Evolutionary conservation across 2,113 vertebrate species (phyloP).

Genomic region (Rhinoptilus africanus): DNA sequence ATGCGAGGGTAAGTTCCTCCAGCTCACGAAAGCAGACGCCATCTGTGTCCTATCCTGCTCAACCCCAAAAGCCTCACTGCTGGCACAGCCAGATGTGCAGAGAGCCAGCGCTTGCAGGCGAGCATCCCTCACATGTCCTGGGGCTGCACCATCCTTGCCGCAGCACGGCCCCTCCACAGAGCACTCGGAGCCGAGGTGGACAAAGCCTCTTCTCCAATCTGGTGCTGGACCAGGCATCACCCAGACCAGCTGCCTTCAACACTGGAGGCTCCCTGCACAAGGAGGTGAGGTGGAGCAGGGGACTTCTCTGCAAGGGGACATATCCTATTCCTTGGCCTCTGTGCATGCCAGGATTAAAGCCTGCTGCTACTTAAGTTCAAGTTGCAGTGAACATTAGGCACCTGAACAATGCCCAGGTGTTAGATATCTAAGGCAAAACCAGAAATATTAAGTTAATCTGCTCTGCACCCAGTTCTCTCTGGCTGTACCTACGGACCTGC

Average conservation of each 20-base stretch:
- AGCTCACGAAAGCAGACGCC: not conserved
- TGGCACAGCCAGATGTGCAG: not conserved
- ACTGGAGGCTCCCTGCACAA: accelerated
- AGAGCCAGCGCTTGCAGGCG: not conserved
- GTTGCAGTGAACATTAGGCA: not conserved
- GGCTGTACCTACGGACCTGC: not conserved
- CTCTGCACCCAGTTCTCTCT: not conserved
- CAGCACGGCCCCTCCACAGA: not conserved
- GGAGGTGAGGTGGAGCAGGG: not conserved
- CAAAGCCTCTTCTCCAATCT: not conserved
- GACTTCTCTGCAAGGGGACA: not conserved
- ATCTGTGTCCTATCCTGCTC: not conserved
- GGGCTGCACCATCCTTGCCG: not conserved
- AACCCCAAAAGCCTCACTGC: not conserved
- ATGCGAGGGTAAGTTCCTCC: not conserved
- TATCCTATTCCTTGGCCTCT: not conserved
- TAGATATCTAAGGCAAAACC: not conserved
- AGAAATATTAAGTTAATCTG: not conserved
- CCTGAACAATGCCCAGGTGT: not conserved
- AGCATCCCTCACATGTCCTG: not conserved
- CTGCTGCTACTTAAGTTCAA: not conserved
- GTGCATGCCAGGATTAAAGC: not conserved
- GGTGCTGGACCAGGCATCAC: not conserved
- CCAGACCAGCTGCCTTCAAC: not conserved
- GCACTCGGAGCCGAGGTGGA: not conserved